phyloP scores from a whole-genome alignment of 2,797 vertebrate species.

The Fistularia tabacaria region DNA sequence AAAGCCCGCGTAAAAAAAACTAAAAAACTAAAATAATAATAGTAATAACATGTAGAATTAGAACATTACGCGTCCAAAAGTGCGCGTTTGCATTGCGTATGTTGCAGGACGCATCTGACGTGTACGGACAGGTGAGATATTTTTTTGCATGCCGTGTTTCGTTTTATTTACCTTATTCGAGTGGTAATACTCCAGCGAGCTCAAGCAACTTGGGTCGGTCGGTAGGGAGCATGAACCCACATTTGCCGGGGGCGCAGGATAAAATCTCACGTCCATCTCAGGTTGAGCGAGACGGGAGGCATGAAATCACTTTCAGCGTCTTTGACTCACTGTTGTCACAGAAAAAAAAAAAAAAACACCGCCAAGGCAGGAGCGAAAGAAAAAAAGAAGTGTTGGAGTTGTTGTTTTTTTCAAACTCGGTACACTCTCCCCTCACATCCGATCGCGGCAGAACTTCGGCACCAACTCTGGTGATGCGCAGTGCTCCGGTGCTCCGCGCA shows the following conservation, averaged over 20 bases:
- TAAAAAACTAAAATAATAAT: background rate
- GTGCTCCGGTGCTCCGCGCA: conserved; percentile 50
- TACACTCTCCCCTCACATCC: conserved; percentile 74
- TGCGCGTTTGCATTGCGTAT: conserved; percentile 34
- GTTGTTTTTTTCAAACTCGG: conserved; percentile 32
- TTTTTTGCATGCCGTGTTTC: conserved; percentile 1
- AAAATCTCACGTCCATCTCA: conserved; percentile 99
- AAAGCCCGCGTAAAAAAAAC: too few species aligned
- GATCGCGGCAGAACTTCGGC: conserved; percentile 71
- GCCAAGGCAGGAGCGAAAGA: conserved; percentile 46
- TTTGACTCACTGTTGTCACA: conserved; percentile 74
- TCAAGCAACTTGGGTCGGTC: conserved; percentile 86
- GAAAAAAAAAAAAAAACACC: conserved; percentile 48
- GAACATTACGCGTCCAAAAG: conserved; percentile 12
- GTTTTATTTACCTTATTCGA: conserved; percentile 88
- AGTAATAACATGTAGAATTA: background rate
- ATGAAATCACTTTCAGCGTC: conserved; percentile 80
- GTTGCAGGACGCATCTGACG: background rate
- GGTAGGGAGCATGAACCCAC: conserved; percentile 93
- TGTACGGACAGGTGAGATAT: conserved; percentile 45
- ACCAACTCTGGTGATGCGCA: conserved; percentile 72
- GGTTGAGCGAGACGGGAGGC: conserved; percentile 79
- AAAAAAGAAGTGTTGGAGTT: conserved; percentile 65
- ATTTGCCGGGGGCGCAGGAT: conserved; percentile 91
- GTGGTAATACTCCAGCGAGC: conserved; percentile 96